Conservation (phyloP, 2,888 invertebrate genomes). For the Heterodera filipjevi region DNA sequence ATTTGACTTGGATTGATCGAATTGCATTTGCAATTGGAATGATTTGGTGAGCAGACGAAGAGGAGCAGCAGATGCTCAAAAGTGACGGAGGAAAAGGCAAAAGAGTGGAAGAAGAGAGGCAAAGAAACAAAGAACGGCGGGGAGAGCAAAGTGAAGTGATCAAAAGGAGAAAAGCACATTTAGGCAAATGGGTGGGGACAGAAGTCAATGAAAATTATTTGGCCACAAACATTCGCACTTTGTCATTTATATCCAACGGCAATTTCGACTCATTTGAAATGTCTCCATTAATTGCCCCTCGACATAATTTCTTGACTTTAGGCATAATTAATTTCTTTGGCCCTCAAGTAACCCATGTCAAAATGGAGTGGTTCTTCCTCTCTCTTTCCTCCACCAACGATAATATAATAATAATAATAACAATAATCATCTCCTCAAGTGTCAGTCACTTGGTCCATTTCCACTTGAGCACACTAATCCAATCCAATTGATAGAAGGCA, state of each 20-base stretch:
- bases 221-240: background rate
- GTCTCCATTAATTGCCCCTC: background rate
- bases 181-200: too few relatives aligned
- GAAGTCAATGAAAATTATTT: too few relatives aligned
- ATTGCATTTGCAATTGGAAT: too few relatives aligned
- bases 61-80: too few relatives aligned
- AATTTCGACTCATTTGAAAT: too few relatives aligned
- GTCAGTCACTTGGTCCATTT: background rate
- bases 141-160: background rate
- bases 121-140: background rate
- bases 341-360: background rate
- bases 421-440: conserved; percentile 2
- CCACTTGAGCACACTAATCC: background rate
- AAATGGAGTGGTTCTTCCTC: background rate
- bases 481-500: background rate
- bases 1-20: too few relatives aligned
- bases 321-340: background rate
- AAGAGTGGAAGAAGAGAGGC: background rate
- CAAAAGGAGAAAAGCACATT: too few relatives aligned
- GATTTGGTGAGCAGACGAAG: too few relatives aligned
- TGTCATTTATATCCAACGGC: background rate
- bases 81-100: background rate
- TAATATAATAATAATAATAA: background rate
- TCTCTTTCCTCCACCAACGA: background rate
- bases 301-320: background rate